phyloP scores from a whole-genome alignment of 23 tunicate genomes.

The Aplidium turbinatum region DNA sequence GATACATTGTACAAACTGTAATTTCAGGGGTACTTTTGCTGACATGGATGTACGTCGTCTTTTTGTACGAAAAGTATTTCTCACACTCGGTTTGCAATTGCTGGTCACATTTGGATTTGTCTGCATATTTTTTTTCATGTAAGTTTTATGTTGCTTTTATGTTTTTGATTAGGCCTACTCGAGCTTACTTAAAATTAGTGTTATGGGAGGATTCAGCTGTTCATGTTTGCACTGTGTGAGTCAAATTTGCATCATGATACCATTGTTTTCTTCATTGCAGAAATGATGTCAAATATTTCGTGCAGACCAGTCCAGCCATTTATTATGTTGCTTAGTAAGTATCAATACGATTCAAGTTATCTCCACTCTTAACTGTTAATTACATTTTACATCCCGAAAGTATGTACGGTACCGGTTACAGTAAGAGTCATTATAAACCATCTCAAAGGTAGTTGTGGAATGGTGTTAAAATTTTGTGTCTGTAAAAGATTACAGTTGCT shows the following conservation, averaged over 20 bases:
- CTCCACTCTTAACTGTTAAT: too few species aligned
- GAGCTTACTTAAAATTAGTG: too few species aligned
- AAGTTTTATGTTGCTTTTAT: slow-evolving; percentile 23
- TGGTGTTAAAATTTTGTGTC: too few species aligned
- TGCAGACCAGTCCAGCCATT: slow-evolving; percentile 45
- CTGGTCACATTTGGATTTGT: slow-evolving; percentile 92
- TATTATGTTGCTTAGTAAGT: slow-evolving; percentile 94
- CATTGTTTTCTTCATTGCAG: slow-evolving; percentile 47
- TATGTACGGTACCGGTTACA: too few species aligned
- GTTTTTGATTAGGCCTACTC: not conserved
- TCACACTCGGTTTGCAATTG: slow-evolving; percentile 70
- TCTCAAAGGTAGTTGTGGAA: too few species aligned
- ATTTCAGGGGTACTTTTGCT: slow-evolving; percentile 52
- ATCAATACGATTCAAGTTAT: too few species aligned
- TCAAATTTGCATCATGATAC: too few species aligned
- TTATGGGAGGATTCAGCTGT: too few species aligned
- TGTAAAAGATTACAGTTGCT: not conserved
- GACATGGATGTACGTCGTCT: slow-evolving; percentile 75
- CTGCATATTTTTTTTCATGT: slow-evolving; percentile 72
- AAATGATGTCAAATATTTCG: slow-evolving; percentile 44
- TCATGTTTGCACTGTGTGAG: too few species aligned
- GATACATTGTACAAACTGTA: too few species aligned
- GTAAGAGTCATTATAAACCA: too few species aligned
- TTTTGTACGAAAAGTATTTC: slow-evolving; percentile 87
- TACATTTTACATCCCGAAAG: too few species aligned